Percentiles rank a stretch among this genome's conserved stretches.
Conservation (phyloP, 2,113 vertebrate species). For the Urocynchramus pylzowi region DNA sequence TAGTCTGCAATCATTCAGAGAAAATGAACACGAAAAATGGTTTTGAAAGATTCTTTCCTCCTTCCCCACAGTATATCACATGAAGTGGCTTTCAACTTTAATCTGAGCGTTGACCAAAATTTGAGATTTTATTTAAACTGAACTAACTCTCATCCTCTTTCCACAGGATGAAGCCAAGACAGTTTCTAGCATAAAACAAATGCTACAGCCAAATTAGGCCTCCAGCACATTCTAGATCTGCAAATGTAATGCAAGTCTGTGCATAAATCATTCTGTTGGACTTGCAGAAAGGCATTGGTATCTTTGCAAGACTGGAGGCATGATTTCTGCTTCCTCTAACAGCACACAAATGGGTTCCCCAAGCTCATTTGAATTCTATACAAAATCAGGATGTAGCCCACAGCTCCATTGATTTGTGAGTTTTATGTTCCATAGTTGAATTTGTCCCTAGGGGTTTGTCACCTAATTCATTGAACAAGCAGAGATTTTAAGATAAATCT, state of each 20-base stretch:
- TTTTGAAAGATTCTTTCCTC: neutral
- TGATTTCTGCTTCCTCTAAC: neutral
- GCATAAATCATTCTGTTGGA: neutral
- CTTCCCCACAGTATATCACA: neutral
- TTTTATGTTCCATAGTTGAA: constrained; percentile 41
- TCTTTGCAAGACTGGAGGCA: neutral
- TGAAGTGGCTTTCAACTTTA: neutral
- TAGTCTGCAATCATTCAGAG: neutral
- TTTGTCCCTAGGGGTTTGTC: constrained; percentile 55
- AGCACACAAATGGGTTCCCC: neutral
- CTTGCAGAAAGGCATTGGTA: neutral
- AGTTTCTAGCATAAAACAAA: neutral
- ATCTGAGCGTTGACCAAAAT: neutral
- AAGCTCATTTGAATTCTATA: constrained; percentile 26
- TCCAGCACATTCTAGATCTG: neutral
- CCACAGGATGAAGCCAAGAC: neutral
- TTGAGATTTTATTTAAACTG: neutral
- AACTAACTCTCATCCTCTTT: neutral
- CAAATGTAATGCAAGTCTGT: neutral
- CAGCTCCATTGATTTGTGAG: constrained; percentile 16
- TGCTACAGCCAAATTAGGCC: neutral
- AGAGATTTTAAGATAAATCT: constrained; percentile 33
- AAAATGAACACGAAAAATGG: neutral
- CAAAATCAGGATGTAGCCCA: constrained; percentile 12
- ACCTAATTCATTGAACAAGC: constrained; percentile 52